phyloP scores from a whole-genome alignment of 2,797 vertebrate species.

The Pseudochirops corinnae region DNA sequence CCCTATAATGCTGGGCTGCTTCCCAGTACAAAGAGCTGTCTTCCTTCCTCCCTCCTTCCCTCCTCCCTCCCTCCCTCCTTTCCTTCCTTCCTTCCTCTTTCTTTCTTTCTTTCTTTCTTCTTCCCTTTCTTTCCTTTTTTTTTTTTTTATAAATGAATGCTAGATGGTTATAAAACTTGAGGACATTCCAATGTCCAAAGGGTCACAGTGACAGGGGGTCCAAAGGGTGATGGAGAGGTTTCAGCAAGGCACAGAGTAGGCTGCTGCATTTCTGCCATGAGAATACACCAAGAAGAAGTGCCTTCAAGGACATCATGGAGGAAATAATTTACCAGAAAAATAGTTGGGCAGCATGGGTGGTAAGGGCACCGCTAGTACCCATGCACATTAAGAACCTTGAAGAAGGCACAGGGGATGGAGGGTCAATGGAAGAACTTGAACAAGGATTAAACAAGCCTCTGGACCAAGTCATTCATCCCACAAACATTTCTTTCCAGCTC shows the following conservation, averaged over 20 bases:
- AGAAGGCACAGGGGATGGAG: neutral
- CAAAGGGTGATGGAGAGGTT: neutral
- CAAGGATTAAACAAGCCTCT: neutral
- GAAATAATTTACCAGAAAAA: neutral
- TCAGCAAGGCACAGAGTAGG: too few species aligned
- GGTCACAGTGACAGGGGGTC: neutral
- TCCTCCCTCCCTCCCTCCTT: too few species aligned
- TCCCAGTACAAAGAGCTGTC: neutral
- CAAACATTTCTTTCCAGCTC: neutral
- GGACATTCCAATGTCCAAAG: neutral
- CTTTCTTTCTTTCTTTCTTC: rapidly evolving
- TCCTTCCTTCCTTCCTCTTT: rapidly evolving
- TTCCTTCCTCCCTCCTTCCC: neutral
- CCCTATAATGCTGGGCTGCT: neutral
- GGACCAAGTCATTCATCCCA: neutral
- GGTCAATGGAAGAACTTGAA: neutral
- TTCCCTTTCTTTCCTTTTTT: neutral
- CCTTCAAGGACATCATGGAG: neutral
- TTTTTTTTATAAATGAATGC: neutral
- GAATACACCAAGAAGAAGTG: neutral
- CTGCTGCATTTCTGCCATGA: neutral
- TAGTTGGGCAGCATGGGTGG: neutral
- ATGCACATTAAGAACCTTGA: neutral
- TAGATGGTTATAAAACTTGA: neutral
- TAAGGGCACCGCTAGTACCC: neutral